These are phyloP conservation scores for Myotis pilosus DNA, from an alignment of 2,797 vertebrate genomes.

Conservation along the genomic window DNA sequence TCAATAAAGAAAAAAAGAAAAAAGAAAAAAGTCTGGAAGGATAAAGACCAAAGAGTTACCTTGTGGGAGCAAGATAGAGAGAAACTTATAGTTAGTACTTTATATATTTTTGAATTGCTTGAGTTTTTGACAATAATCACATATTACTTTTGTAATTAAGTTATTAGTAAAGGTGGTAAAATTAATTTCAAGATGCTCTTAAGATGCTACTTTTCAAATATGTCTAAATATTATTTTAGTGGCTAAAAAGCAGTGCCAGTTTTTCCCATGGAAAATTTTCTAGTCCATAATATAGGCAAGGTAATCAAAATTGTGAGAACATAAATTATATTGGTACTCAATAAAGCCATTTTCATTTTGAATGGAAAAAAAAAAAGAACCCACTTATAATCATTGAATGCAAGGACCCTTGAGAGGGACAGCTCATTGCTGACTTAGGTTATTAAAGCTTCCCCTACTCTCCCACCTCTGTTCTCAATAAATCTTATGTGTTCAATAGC, in stretches of 20 bases:
- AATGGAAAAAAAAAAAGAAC: background rate
- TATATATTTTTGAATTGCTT: constrained; percentile 23
- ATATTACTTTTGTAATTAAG: background rate
- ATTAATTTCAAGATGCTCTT: background rate
- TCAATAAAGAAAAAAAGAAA: too few relatives aligned
- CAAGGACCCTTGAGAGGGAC: background rate
- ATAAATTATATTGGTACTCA: background rate
- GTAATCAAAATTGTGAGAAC: background rate
- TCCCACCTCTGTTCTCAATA: background rate
- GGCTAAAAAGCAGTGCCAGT: background rate
- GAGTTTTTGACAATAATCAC: background rate
- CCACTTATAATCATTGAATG: background rate
- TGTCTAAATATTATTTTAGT: background rate
- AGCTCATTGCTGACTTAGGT: background rate
- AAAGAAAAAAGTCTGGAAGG: background rate
- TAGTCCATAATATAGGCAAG: background rate
- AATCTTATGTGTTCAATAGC: background rate
- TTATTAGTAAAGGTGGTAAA: background rate
- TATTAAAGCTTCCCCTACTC: background rate
- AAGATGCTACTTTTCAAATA: constrained; percentile 14
- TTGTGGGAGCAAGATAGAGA: background rate
- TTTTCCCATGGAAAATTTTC: background rate
- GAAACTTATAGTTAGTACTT: background rate
- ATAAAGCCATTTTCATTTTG: constrained; percentile 32
- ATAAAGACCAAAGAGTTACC: background rate